Base-by-base conservation (phyloP, 2,797 vertebrate species). In the Serranus cabrilla region DNA sequence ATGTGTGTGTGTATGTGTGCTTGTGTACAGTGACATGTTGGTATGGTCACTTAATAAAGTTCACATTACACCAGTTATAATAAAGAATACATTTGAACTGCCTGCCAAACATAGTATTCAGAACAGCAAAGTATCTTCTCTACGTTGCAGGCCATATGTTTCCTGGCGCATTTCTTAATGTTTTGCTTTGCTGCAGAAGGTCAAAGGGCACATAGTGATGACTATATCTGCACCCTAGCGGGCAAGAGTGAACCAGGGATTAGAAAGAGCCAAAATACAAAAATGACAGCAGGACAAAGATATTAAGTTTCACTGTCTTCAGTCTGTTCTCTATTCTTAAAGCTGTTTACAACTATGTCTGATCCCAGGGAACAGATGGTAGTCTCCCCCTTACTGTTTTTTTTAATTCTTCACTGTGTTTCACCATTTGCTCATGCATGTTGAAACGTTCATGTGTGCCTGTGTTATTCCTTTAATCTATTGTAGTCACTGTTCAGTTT, bases 361-460 rank as follows among this genome's bases (percentile, higher is more conserved):
- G 91, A 93, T 92, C 90, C 75, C 70, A 40, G 60, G 61, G 84
- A 90, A 90, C 92, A 93, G 87, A 92, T 92, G 90, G 76, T 56
- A 11, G 64, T 43, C 60, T 42, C 34, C 55, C 58, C 47, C 73
- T 49, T 39, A 49, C 51, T 75, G 3, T 45, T 31, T 67, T 81
- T 54, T 37, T 43, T 27, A 27, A 63, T 70, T 62, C 69, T 73
- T 58, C 42, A 74, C 34, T 65, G 61, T 71, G 43, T 59, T 46
- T 43, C 50, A 61, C 78, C 52, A 75, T 82, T 84, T 82, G 60
- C 11, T 76, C 60, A 59, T 72, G 61, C 68, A 60, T 83, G 71
- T 76, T 78, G 37, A 56, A 45, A 57, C 40, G 42, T 50, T 86
- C 63, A 66, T 51, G 27, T 62, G 50, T 66, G 57, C 71, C 52